These are phyloP conservation scores for Ciconia nigra DNA, from an alignment of 2,797 vertebrate species.

Conservation along the genomic window DNA sequence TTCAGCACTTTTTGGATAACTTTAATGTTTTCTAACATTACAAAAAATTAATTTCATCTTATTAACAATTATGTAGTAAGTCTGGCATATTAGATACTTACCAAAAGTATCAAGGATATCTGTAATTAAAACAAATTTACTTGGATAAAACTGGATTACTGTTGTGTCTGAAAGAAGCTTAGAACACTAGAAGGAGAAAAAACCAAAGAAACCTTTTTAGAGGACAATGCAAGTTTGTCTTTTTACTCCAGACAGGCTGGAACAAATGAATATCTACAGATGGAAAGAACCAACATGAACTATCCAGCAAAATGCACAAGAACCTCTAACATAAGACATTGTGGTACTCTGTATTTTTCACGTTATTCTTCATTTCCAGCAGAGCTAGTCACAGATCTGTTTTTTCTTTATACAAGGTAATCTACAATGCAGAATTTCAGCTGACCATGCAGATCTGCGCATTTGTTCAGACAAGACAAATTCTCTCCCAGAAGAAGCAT, in stretches of 20 bases:
- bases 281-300: background rate
- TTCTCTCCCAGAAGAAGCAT: background rate
- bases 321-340: background rate
- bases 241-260: background rate
- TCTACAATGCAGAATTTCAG: background rate
- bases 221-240: background rate
- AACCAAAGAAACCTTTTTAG: background rate
- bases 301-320: background rate
- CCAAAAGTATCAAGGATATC: constrained; percentile 98
- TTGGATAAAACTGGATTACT: constrained; percentile 98
- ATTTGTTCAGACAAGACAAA: background rate
- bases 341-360: background rate
- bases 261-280: background rate
- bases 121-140: constrained; percentile 98
- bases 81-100: constrained; percentile 67
- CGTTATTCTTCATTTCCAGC: background rate
- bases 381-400: background rate
- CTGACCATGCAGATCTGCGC: background rate
- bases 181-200: constrained; percentile 82
- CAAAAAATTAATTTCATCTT: background rate
- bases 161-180: constrained; percentile 96
- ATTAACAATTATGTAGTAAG: background rate
- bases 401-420: background rate
- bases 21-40: background rate
- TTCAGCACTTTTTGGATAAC: background rate